Conservation (phyloP, 2,797 vertebrate genomes). For the Myotis daubentonii region DNA sequence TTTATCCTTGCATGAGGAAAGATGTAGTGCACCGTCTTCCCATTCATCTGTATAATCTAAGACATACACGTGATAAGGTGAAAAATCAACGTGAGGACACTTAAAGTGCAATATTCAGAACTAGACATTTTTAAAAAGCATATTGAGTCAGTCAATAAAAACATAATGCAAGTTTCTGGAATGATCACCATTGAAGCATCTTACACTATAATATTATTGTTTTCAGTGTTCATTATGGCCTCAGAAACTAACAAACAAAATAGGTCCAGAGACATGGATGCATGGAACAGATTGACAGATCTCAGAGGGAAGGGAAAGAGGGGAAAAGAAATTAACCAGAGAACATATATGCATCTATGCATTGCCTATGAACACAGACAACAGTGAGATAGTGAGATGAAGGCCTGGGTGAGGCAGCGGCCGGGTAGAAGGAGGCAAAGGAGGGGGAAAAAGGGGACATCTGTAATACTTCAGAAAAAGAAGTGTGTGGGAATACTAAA, state of each 20-base stretch:
- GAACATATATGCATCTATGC: not conserved
- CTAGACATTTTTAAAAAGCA: not conserved
- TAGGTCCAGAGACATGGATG: not conserved
- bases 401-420: not conserved
- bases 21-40: constrained; percentile 92
- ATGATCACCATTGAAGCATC: not conserved
- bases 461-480: not conserved
- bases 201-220: not conserved
- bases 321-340: not conserved
- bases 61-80: constrained; percentile 68
- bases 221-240: not conserved
- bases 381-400: not conserved
- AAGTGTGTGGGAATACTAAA: not conserved
- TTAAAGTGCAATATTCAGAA: constrained; percentile 1
- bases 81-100: constrained; percentile 42
- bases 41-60: constrained; percentile 89
- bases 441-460: not conserved
- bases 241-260: not conserved
- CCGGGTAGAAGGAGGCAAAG: not conserved
- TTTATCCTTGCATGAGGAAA: constrained; percentile 95
- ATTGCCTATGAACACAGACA: not conserved
- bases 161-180: not conserved
- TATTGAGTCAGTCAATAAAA: not conserved
- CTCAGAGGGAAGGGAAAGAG: not conserved
- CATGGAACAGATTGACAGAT: not conserved